These are phyloP conservation scores for Anseranas semipalmata DNA, from an alignment of 2,113 vertebrate species.

Conservation along the genomic window DNA sequence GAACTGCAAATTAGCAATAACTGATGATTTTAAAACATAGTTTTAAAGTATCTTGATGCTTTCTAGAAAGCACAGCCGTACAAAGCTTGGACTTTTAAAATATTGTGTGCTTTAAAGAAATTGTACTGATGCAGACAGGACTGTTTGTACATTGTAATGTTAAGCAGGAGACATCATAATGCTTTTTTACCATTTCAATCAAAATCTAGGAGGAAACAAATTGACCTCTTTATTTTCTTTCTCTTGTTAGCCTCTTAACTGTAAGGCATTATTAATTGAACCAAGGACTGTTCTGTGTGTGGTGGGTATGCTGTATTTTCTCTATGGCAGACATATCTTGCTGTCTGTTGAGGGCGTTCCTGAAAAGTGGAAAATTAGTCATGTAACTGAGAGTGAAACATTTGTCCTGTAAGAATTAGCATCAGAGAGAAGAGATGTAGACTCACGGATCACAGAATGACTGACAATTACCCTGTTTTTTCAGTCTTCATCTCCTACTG, in stretches of 20 bases:
- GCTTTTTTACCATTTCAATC: neutral
- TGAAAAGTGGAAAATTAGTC: neutral
- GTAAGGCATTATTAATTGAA: neutral
- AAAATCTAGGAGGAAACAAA: neutral
- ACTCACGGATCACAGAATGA: neutral
- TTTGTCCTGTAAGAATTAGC: neutral
- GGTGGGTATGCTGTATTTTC: neutral
- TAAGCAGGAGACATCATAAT: neutral
- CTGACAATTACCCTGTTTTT: neutral
- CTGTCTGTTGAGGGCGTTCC: neutral
- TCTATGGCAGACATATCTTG: neutral
- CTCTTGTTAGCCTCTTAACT: neutral
- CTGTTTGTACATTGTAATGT: neutral
- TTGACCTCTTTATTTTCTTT: neutral
- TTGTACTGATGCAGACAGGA: neutral
- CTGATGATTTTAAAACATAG: neutral
- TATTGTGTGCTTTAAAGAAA: neutral
- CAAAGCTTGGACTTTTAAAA: neutral
- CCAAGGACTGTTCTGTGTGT: neutral
- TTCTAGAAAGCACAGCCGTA: neutral
- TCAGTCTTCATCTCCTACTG: neutral
- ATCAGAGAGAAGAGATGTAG: neutral
- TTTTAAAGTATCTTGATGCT: neutral
- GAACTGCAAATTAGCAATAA: neutral
- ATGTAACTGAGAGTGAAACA: neutral